phyloP scores from a whole-genome alignment of 2,888 invertebrate genomes.

The Troides aeacus region DNA sequence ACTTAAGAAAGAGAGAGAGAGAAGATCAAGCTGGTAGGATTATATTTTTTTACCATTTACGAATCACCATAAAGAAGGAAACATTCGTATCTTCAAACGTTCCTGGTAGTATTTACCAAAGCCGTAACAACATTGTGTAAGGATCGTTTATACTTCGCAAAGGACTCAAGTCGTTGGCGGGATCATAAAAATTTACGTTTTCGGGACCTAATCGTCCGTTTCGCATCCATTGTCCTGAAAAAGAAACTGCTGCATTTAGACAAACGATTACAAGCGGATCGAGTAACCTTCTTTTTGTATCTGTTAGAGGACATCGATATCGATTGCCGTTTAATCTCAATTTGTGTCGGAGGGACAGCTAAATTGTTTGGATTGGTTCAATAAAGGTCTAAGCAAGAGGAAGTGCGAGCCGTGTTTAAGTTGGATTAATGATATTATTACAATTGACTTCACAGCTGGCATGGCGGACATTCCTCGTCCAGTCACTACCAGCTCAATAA shows the following conservation, averaged over 20 bases:
- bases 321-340: conserved; percentile 66
- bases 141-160: conserved; percentile 18
- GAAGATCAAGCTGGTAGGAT: too few species aligned
- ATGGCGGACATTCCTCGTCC: too few species aligned
- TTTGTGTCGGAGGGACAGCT: conserved; percentile 53
- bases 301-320: conserved; percentile 50
- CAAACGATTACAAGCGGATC: conserved; percentile 32
- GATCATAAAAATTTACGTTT: conserved; percentile 28
- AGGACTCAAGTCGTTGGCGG: conserved; percentile 18
- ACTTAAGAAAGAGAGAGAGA: too few species aligned
- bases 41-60: background rate
- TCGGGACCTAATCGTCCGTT: conserved; percentile 25
- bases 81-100: background rate
- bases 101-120: background rate
- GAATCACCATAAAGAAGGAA: background rate
- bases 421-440: background rate
- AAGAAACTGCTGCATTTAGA: conserved; percentile 33
- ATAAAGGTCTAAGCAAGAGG: conserved; percentile 46
- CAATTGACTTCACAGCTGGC: too few species aligned
- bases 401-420: conserved; percentile 1
- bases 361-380: conserved; percentile 57
- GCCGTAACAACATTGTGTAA: background rate
- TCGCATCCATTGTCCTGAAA: conserved; percentile 31
- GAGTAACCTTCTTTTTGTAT: conserved; percentile 44
- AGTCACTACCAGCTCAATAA: too few species aligned